These are phyloP conservation scores for Lycocerus yunnanus DNA, from an alignment of 2,888 invertebrate species.

Conservation along the genomic window DNA sequence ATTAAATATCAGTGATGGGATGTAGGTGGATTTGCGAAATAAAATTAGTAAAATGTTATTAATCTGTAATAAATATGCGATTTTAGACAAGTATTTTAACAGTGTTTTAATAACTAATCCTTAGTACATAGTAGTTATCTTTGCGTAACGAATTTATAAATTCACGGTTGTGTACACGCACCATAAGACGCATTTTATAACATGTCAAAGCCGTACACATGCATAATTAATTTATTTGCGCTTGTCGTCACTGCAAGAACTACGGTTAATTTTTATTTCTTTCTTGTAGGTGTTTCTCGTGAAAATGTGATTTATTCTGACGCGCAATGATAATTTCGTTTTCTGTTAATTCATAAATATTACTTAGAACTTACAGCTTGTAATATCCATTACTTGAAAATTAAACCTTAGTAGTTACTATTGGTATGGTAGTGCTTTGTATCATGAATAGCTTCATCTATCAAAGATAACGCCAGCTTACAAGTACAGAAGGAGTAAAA, in stretches of 20 bases:
- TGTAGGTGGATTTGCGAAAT: conserved; percentile 44
- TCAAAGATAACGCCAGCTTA: conserved; percentile 43
- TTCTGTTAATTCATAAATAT: not conserved
- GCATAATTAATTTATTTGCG: conserved; percentile 20
- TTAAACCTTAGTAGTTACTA: conserved; percentile 41
- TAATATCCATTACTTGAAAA: conserved; percentile 26
- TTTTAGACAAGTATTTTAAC: conserved; percentile 36
- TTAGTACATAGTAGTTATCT: conserved; percentile 13
- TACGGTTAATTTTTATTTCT: not conserved
- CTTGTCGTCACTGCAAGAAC: not conserved
- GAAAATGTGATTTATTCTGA: not conserved
- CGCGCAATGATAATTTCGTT: not conserved
- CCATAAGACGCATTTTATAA: conserved; percentile 26
- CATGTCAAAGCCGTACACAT: not conserved
- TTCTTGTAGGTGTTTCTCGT: not conserved
- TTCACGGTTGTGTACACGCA: conserved; percentile 32
- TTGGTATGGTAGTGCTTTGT: conserved; percentile 38
- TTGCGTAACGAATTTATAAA: conserved; percentile 38
- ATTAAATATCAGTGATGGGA: conserved; percentile 44
- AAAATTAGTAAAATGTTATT: conserved; percentile 46
- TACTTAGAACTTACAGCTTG: conserved; percentile 1
- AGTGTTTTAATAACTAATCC: conserved; percentile 31
- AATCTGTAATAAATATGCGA: conserved; percentile 44
- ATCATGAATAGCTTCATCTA: conserved; percentile 44
- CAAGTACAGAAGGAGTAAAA: conserved; percentile 31